A percentile compares a stretch with the other conserved stretches of the same genome.
Evolutionary conservation across 1,140 invertebrate species (phyloP).

Genomic region (Calosoma granatense): DNA sequence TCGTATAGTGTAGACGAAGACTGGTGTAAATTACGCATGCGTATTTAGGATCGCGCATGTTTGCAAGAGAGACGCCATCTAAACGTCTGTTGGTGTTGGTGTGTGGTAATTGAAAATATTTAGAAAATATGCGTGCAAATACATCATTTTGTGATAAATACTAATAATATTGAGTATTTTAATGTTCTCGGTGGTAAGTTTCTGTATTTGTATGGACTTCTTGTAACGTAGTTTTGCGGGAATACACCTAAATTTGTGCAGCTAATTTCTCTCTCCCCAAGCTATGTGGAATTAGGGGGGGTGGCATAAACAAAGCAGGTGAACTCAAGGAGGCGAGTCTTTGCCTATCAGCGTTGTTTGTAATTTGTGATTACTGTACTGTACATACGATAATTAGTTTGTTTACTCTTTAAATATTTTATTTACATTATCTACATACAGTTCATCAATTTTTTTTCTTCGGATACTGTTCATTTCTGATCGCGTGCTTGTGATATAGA

Average conservation of each 20-base stretch:
- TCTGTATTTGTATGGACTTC: conserved; percentile 12
- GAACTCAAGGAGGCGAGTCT: neutral
- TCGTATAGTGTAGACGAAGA: conserved; percentile 2
- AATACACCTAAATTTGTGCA: neutral
- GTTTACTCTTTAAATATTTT: neutral
- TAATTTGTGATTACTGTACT: neutral
- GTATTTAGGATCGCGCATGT: neutral
- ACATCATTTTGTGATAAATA: neutral
- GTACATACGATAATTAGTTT: neutral
- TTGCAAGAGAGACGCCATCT: conserved; percentile 8
- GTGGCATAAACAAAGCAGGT: conserved; percentile 9
- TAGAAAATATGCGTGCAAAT: conserved; percentile 5
- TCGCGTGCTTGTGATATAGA: neutral
- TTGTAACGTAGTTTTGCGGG: conserved; percentile 6
- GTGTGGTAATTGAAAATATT: conserved; percentile 9
- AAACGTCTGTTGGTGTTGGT: conserved; percentile 7
- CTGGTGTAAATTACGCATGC: neutral
- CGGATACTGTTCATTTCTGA: neutral
- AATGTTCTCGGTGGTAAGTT: neutral
- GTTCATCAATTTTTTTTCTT: neutral
- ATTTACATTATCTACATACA: too few relatives aligned
- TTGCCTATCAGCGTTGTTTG: conserved; percentile 1
- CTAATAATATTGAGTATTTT: neutral
- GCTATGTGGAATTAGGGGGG: conserved; percentile 7
- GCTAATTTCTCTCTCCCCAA: neutral